A percentile compares a stretch with the other conserved stretches of the same genome.
These are phyloP conservation scores for Zaprionus kolodkinae DNA, from an alignment of 1,140 invertebrate genomes.

Conservation along the genomic window DNA sequence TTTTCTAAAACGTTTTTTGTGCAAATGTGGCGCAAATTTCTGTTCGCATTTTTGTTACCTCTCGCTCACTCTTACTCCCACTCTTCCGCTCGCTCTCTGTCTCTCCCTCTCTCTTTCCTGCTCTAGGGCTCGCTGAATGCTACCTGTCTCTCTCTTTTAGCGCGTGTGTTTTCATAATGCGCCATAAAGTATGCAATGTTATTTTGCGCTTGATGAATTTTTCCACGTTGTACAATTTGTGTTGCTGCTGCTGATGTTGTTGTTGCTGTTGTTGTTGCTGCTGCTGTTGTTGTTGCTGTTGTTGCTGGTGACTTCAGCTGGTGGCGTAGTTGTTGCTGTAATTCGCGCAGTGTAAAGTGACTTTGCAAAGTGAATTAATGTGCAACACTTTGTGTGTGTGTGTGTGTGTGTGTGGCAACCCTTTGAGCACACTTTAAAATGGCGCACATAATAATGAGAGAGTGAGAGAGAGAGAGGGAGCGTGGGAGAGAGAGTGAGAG, in stretches of 20 bases:
- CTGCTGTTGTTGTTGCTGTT: conserved; percentile 25
- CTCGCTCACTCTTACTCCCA: conserved; percentile 2
- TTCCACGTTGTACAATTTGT: conserved; percentile 72
- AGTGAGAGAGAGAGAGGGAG: not conserved
- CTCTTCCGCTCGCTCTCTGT: not conserved
- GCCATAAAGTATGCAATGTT: conserved; percentile 83
- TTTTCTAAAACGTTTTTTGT: conserved; percentile 79
- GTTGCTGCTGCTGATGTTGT: conserved; percentile 25
- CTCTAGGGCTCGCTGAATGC: not conserved
- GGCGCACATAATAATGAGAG: conserved; percentile 4
- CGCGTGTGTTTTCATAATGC: conserved; percentile 81
- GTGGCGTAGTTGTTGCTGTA: conserved; percentile 23
- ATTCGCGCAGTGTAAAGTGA: conserved; percentile 65
- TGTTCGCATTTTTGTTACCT: conserved; percentile 14
- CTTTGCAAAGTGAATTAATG: conserved; percentile 76
- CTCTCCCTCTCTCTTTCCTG: not conserved
- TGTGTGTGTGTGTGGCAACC: not conserved
- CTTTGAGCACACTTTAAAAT: conserved; percentile 13
- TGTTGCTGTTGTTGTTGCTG: conserved; percentile 12
- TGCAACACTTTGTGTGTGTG: conserved; percentile 29
- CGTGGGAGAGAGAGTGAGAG: too few relatives aligned
- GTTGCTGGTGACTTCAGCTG: not conserved
- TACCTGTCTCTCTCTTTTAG: conserved; percentile 14
- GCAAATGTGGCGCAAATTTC: conserved; percentile 77
- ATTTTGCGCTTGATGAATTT: conserved; percentile 82